Base-by-base conservation (phyloP, 2,888 invertebrate species). In the Drosophila colorata region DNA sequence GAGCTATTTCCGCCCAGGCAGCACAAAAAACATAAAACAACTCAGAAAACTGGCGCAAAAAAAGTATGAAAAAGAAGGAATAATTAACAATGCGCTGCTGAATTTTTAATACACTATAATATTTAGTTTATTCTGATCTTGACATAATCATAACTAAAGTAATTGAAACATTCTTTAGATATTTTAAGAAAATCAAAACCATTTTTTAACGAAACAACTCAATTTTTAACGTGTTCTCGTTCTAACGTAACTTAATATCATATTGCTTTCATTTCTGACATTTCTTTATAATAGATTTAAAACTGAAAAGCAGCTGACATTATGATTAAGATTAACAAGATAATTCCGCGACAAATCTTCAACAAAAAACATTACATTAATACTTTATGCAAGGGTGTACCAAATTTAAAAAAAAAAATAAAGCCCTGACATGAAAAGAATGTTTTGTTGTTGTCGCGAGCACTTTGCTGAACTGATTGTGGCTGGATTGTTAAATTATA, bases 1-100 rank as follows among this genome's bases (percentile, higher is more conserved):
- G 61, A 80, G 73, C 78, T 69, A 78, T 70, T 78, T 81, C 81
- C 81, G 84, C 70, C 63, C 60, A 40, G 52, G 55, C 76, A 71
- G 64, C 69, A 56, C 56, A 8, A 55, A 49, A 28, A 47, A 44
- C 59, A 25, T 23, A 41, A 18, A 37, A 8, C 4, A 31, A 18
- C 33, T 5, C 23, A 13, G 31, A 51, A 31, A 68, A 66, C 38
- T 40, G 53, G 53, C 9, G 14, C 14, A 33, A 13, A 43, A 25
- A 41, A 20, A 40, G 33, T n/a, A n/a, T n/a, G 5, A 20, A 20
- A 35, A 46, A 13, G 11, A 25, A 11, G 7, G 11, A 56, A 18
- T 2, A 47, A 23, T 35, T 25, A 7, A 16, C 13, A 16, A 35
- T 4, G 7, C 13, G 16, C 16, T 59, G 14, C 3, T 25, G 25